Conservation (phyloP, 1,140 invertebrate genomes). For the Sesamia nonagrioides region DNA sequence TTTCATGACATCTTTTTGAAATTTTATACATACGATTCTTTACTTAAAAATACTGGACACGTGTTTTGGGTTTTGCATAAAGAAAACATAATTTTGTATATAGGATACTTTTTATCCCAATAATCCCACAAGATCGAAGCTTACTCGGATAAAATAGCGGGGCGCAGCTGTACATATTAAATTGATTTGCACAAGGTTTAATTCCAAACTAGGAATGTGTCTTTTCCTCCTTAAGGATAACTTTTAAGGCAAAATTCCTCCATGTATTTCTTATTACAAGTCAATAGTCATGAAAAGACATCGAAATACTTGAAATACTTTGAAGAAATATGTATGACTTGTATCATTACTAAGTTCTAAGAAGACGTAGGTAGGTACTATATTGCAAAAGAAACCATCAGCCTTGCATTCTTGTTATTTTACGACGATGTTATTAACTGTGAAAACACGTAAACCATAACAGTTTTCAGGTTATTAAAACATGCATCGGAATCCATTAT, state of each 20-base stretch:
- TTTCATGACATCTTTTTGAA: too few species aligned
- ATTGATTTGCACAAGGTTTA: neutral
- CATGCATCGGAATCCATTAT: constrained; percentile 1
- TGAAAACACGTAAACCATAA: constrained; percentile 21
- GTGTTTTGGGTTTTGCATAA: too few species aligned
- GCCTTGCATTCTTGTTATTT: neutral
- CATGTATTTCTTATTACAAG: neutral
- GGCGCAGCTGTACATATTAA: neutral
- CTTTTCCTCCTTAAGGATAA: neutral
- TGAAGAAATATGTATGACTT: constrained; percentile 19
- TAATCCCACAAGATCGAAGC: neutral
- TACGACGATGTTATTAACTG: constrained; percentile 19
- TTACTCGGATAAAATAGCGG: neutral
- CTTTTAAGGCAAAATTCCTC: neutral
- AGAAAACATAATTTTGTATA: too few species aligned
- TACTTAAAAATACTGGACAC: too few species aligned
- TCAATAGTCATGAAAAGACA: neutral
- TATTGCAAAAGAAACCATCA: neutral
- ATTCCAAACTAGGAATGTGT: neutral
- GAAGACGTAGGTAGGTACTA: too few species aligned
- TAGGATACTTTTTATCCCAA: too few species aligned
- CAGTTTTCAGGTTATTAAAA: constrained; percentile 31
- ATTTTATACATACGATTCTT: too few species aligned
- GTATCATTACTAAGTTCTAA: neutral
- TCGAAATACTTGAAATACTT: neutral